Conservation (phyloP, 2,888 invertebrate species). For the Corythucha ciliata region DNA sequence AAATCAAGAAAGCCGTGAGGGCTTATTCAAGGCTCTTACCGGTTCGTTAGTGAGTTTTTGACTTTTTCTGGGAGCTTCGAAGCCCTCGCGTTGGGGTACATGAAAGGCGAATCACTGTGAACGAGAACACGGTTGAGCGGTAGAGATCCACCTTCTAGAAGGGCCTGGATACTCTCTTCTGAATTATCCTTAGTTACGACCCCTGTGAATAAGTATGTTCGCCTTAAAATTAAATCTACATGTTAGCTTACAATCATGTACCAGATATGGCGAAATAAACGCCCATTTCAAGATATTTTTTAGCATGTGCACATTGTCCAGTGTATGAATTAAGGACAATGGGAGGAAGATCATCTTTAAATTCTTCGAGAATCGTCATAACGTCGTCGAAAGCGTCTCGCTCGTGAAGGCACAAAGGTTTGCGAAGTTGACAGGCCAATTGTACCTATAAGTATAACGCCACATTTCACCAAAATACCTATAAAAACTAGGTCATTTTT, state of each 20-base stretch:
- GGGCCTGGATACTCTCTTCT: constrained; percentile 75
- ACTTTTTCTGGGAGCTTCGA: constrained; percentile 82
- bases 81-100: constrained; percentile 90
- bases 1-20: neutral
- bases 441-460: constrained; percentile 52
- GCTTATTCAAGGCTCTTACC: constrained; percentile 51
- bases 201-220: constrained; percentile 44
- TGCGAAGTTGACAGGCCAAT: constrained; percentile 74
- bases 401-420: constrained; percentile 85
- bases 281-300: constrained; percentile 67
- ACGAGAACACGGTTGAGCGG: constrained; percentile 77
- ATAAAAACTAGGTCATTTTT: neutral
- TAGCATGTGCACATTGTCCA: constrained; percentile 75
- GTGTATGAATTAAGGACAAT: constrained; percentile 87
- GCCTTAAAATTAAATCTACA: neutral
- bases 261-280: constrained; percentile 36
- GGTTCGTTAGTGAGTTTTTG: constrained; percentile 76
- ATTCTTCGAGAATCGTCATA: constrained; percentile 57
- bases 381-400: constrained; percentile 83
- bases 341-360: constrained; percentile 56
- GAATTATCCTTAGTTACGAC: constrained; percentile 88
- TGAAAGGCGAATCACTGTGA: constrained; percentile 91
- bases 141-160: constrained; percentile 68
- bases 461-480: neutral
- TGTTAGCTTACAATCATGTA: constrained; percentile 9